Evolutionary conservation across 2,888 invertebrate genomes (phyloP).

Genomic region (Celastrina argiolus): DNA sequence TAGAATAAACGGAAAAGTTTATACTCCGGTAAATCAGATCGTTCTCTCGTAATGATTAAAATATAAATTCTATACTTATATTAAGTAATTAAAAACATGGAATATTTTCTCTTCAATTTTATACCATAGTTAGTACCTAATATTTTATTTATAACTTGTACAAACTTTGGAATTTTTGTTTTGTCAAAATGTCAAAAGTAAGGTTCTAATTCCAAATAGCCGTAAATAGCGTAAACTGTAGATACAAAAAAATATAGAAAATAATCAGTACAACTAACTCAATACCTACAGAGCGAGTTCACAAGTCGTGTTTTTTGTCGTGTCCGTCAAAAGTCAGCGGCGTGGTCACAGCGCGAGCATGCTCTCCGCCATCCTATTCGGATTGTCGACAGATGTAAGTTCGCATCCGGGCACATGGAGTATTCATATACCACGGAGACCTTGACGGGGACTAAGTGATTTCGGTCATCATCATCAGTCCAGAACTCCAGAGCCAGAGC

Average conservation of each 20-base stretch:
- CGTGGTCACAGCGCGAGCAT: constrained; percentile 36
- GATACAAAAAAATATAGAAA: too few species aligned
- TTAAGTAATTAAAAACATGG: background rate
- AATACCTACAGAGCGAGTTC: background rate
- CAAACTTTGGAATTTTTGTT: too few species aligned
- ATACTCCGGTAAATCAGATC: background rate
- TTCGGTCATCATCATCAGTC: background rate
- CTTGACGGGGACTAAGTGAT: constrained; percentile 21
- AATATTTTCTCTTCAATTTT: background rate
- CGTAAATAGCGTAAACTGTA: too few species aligned
- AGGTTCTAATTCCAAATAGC: too few species aligned
- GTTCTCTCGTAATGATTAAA: background rate
- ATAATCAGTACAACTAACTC: too few species aligned
- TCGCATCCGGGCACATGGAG: constrained; percentile 26
- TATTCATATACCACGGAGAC: constrained; percentile 24
- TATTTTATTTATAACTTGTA: too few species aligned
- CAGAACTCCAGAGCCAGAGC: too few species aligned
- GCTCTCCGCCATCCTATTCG: constrained; percentile 32
- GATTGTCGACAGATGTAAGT: constrained; percentile 33
- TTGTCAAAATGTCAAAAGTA: too few species aligned
- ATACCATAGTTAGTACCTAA: background rate
- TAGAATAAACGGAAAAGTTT: too few species aligned
- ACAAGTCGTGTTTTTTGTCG: background rate
- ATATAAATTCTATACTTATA: background rate
- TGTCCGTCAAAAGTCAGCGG: background rate